phyloP scores from a whole-genome alignment of 2,888 invertebrate species.

The Lithophane semibrunnea region DNA sequence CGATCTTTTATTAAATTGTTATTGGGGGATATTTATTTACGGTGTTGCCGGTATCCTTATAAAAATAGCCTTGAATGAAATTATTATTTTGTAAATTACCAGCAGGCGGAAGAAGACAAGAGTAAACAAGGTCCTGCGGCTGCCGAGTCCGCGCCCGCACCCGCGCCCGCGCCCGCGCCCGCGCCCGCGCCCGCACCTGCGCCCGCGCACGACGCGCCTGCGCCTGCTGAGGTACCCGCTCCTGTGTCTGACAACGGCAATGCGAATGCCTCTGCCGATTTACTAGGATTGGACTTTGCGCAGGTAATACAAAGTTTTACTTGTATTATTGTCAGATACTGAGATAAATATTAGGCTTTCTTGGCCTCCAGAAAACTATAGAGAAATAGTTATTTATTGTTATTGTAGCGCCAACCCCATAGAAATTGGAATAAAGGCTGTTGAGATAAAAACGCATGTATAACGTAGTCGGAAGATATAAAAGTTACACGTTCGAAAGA shows the following conservation, averaged over 20 bases:
- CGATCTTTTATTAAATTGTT: background rate
- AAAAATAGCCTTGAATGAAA: background rate
- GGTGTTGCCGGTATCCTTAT: background rate
- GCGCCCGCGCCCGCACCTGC: background rate
- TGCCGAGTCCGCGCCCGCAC: slow-evolving; percentile 12
- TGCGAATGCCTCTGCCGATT: slow-evolving; percentile 73
- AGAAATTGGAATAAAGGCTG: no score
- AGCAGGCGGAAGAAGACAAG: slow-evolving; percentile 86
- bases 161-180: slow-evolving; percentile 15
- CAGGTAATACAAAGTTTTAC: slow-evolving; percentile 70
- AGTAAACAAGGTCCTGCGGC: slow-evolving; percentile 69
- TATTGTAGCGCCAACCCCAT: no score
- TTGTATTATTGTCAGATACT: background rate
- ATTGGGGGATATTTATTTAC: no score
- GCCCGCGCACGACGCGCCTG: slow-evolving; percentile 4
- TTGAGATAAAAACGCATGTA: no score
- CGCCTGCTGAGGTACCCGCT: background rate
- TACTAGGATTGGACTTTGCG: slow-evolving; percentile 76
- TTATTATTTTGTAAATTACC: background rate
- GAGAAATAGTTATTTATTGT: background rate
- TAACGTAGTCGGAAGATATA: no score
- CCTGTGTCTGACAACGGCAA: slow-evolving; percentile 78
- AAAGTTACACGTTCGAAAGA: no score
- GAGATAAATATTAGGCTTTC: background rate
- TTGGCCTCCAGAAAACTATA: background rate